These are phyloP conservation scores for Piprites chloris DNA, from an alignment of 2,113 vertebrate genomes.

Conservation along the genomic window DNA sequence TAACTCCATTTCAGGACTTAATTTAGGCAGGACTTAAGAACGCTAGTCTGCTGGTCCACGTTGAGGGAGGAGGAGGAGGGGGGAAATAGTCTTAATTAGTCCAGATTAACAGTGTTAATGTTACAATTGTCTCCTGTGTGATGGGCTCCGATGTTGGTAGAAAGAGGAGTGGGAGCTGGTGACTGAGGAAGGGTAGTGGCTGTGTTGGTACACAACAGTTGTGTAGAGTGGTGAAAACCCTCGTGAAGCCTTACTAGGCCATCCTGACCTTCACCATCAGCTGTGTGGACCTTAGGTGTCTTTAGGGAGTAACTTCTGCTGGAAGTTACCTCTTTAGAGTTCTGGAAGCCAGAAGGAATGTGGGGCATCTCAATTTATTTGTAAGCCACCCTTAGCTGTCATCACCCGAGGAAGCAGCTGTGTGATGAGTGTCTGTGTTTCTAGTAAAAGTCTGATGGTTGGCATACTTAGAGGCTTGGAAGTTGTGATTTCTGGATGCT, in stretches of 20 bases:
- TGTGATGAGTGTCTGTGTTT: background rate
- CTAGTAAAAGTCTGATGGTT: background rate
- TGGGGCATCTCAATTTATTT: background rate
- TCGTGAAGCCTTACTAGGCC: background rate
- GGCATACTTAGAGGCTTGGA: background rate
- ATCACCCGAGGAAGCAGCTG: background rate
- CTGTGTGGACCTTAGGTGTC: accelerated
- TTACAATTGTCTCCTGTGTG: background rate
- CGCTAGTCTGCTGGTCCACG: background rate
- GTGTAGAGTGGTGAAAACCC: background rate
- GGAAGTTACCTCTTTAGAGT: background rate
- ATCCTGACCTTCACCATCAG: accelerated
- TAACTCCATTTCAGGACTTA: background rate
- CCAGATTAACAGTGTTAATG: background rate
- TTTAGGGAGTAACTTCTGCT: background rate
- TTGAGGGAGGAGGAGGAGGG: background rate
- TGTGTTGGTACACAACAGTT: background rate
- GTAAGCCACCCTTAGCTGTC: background rate
- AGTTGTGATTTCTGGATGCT: background rate
- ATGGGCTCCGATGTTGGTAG: background rate
- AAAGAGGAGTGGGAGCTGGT: background rate
- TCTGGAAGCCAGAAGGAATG: background rate
- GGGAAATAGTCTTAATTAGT: background rate
- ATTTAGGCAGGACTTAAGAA: background rate
- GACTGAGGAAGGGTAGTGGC: background rate